Conservation (phyloP, 2,113 vertebrate species). For the Dipodomys stephensi region DNA sequence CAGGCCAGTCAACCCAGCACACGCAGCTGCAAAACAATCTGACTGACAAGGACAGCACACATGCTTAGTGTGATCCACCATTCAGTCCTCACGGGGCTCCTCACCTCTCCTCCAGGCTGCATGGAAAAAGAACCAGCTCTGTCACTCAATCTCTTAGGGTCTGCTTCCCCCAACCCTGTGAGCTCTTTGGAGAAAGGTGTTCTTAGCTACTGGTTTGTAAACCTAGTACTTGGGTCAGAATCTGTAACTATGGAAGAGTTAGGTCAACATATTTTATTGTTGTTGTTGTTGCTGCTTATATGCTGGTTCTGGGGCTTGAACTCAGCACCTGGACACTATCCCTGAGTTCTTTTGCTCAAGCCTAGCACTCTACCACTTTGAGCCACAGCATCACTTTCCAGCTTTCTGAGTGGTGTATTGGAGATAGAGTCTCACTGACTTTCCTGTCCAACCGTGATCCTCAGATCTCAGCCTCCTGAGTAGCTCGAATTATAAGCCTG, state of each 20-base stretch:
- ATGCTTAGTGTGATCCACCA: background rate
- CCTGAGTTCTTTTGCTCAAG: no score
- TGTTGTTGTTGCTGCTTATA: no score
- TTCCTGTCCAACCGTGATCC: no score
- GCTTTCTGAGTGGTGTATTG: no score
- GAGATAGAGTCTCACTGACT: no score
- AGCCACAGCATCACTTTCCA: no score
- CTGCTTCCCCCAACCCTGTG: background rate
- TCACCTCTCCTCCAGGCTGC: background rate
- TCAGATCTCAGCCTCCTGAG: no score
- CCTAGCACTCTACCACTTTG: no score
- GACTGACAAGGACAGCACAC: fast-evolving
- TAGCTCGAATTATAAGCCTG: no score
- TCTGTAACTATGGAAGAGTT: background rate
- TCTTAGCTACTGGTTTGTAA: background rate
- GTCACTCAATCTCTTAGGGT: background rate
- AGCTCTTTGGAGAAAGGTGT: background rate
- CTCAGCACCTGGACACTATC: no score
- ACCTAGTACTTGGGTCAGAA: no score
- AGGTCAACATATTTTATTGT: background rate
- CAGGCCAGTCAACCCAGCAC: background rate
- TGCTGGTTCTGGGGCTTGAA: no score
- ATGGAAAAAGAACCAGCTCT: fast-evolving
- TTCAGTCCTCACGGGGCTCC: fast-evolving
- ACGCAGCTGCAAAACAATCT: background rate